A percentile compares a stretch with the other conserved stretches of the same genome.
phyloP scores from a whole-genome alignment of 2,888 invertebrate species.

The Epistrophella euchroma region DNA sequence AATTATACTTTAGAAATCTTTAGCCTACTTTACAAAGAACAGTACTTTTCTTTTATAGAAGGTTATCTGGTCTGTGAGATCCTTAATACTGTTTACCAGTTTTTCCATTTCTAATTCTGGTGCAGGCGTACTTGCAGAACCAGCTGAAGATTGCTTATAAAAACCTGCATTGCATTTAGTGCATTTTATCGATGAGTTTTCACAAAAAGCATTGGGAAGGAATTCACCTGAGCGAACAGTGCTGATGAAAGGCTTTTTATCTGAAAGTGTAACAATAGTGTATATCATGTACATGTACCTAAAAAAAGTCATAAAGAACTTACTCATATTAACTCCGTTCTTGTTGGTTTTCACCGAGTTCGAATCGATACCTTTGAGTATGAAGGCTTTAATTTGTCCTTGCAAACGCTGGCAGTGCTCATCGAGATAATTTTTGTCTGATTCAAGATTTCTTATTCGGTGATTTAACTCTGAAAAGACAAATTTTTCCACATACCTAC shows the following conservation, averaged over 20 bases:
- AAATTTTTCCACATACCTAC: neutral
- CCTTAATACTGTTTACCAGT: slow-evolving; percentile 83
- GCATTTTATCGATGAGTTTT: slow-evolving; percentile 78
- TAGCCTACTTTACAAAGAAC: neutral
- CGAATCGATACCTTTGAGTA: slow-evolving; percentile 84
- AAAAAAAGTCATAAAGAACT: neutral
- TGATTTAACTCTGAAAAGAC: slow-evolving; percentile 84
- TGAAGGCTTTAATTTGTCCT: slow-evolving; percentile 84
- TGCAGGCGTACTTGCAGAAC: slow-evolving; percentile 38
- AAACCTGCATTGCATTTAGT: slow-evolving; percentile 81
- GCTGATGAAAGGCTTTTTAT: slow-evolving; percentile 82
- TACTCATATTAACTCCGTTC: slow-evolving; percentile 77
- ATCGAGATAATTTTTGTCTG: slow-evolving; percentile 84
- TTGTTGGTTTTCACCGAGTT: slow-evolving; percentile 79
- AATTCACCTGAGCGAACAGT: slow-evolving; percentile 82
- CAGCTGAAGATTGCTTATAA: slow-evolving; percentile 78
- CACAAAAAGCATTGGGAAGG: slow-evolving; percentile 77
- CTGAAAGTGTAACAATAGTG: slow-evolving; percentile 48
- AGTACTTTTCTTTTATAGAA: slow-evolving; percentile 83
- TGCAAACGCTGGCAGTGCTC: slow-evolving; percentile 84
- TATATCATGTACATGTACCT: too few relatives aligned
- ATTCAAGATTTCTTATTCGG: slow-evolving; percentile 85
- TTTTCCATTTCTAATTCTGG: slow-evolving; percentile 80
- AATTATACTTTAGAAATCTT: neutral
- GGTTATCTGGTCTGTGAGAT: slow-evolving; percentile 83